These are phyloP conservation scores for Dynastes grantii DNA, from an alignment of 2,888 invertebrate genomes.

Conservation along the genomic window DNA sequence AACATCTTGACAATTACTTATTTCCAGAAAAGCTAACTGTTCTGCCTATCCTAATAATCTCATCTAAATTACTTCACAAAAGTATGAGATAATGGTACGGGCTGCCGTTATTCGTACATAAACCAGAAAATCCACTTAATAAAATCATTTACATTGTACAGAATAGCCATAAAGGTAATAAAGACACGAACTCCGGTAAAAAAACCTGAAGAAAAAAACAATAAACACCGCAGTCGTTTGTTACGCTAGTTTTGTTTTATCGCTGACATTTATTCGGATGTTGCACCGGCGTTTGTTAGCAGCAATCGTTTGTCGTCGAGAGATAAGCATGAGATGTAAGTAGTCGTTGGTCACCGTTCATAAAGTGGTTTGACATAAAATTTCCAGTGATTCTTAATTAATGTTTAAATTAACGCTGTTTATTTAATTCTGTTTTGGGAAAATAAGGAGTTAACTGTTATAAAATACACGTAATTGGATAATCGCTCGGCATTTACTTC, in stretches of 20 bases:
- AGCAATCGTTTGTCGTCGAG: conserved; percentile 49
- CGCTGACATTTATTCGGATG: conserved; percentile 58
- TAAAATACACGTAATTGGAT: background rate
- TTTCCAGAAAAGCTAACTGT: conserved; percentile 41
- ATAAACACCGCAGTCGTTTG: conserved; percentile 52
- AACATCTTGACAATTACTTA: conserved; percentile 7
- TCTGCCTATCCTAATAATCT: conserved; percentile 25
- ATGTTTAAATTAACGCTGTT: conserved; percentile 39
- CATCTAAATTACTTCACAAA: conserved; percentile 43
- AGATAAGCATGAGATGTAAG: conserved; percentile 47
- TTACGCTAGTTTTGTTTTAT: conserved; percentile 57
- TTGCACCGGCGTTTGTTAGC: conserved; percentile 56
- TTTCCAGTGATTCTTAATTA: conserved; percentile 35
- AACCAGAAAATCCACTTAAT: conserved; percentile 59
- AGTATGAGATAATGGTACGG: conserved; percentile 28
- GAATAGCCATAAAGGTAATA: conserved; percentile 54
- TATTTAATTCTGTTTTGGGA: conserved; percentile 29
- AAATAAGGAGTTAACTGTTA: conserved; percentile 17
- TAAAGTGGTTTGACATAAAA: conserved; percentile 41
- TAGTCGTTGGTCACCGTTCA: conserved; percentile 46
- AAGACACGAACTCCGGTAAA: conserved; percentile 52
- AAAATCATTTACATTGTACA: conserved; percentile 59
- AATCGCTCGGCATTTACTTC: conserved; percentile 20
- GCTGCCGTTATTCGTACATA: conserved; percentile 45
- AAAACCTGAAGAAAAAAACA: conserved; percentile 49